Evolutionary conservation across 2,888 invertebrate genomes (phyloP), one percentile per base, ranked within the genome.

Genomic region (Tillus elongatus): DNA sequence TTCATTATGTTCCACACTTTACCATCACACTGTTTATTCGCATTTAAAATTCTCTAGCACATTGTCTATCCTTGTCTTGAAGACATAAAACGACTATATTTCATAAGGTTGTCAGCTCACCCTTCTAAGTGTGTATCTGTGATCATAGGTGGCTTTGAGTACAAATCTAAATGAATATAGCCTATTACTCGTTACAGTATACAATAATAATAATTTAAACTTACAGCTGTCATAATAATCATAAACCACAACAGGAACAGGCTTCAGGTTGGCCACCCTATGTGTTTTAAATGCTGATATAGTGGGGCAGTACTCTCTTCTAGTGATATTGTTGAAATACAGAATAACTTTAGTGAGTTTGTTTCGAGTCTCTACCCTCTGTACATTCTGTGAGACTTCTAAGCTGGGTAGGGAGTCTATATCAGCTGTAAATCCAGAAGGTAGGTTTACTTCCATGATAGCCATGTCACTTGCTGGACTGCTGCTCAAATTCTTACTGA

Each of bases 221-320:
- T 75, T 60, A 90, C 91, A 83, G 43, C 83, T 85, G 61, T 95
- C 91, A 54, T 92, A 95, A 52, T 95, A 88, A 61, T 96, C 95
- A 49, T 82, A 83, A 28, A 95, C 75, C 28, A 80, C 75, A 44
- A 92, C 87, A 49, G 85, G 77, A 13, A 85, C 89, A 4, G 91
- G 84, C 41, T 86, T 85, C 53, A 91, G 89, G 35, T 83, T 75
- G 2, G 89, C 87, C 8, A 90, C 85, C 57, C 85, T 83, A 58
- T 87, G 80, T 0, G 83, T 83, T 50, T 87, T 75, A 52, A 82
- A 82, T 4, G 88, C 88, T 4, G 82, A 82, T 27, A 93, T 75
- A 2, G 90, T 87, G 14, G 89, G 79, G 58, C 92, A 93, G 37
- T 81, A 77, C 64, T 86, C 82, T 0, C 54, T 56, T 3, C 54